Base-by-base conservation (phyloP, 2,113 vertebrate species). In the Chelonoidis abingdonii region DNA sequence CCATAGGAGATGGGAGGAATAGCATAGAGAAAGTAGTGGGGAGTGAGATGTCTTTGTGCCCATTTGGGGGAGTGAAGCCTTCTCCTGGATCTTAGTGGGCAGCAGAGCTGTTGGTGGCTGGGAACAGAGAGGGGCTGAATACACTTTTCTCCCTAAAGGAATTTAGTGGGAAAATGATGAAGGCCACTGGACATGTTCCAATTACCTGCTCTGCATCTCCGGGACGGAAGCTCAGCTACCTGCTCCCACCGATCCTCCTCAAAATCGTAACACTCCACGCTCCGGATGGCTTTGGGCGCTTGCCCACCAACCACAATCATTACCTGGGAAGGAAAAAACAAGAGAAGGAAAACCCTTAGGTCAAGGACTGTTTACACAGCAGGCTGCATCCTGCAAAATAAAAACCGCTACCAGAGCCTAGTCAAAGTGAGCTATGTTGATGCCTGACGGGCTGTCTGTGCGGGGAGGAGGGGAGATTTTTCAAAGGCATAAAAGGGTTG, bases 281-380 rank as follows among this genome's bases (percentile, higher is more conserved):
- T 99, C 89, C 99, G 99, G 94, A 99, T 99, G 50, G 99, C 99
- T 98, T 99, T 99, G 27, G 99, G 99, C 0, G 99, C 99, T 97
- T 99, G 99, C 49, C 99, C 99, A 0, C 99, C 99, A 80, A 99
- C 99, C 95, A 99, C 99, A 1, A 99, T 99, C 99, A 99, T 99
- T 97, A 99, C 99, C 99, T 99, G 97, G 81, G 94, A 69, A 97
- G 75, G 96, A 89, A 96, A 96, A 96, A 44, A 49, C 4, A 29
- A 97, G 47, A 78, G 53, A 24, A 49, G 19, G 80, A 86, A 72
- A 84, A 93, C 72, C 57, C 83, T 59, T 69, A 65, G 27, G 52
- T 72, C 5, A 44, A 86, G 78, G 31, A 59, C 50, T 22, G 38
- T 53, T 19, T 56, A 56, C 88, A 50, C 2, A 1, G 59, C 85